phyloP scores from a whole-genome alignment of 2,113 vertebrate species.

The Scomber japonicus region DNA sequence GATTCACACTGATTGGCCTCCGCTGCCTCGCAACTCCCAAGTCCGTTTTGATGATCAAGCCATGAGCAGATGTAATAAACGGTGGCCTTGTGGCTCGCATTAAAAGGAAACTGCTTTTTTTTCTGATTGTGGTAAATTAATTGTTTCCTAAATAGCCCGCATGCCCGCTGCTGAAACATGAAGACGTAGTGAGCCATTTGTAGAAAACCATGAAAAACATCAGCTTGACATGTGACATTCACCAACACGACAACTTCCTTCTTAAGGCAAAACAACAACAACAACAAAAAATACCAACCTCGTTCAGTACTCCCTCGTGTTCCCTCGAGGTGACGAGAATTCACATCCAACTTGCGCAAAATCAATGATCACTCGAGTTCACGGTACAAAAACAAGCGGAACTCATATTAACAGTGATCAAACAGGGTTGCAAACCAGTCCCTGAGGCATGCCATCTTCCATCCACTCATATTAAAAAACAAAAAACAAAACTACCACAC shows the following conservation, averaged over 20 bases:
- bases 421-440: conserved; percentile 63
- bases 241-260: conserved; percentile 18
- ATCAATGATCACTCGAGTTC: conserved; percentile 69
- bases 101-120: not conserved
- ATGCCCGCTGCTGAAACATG: not conserved
- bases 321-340: conserved; percentile 42
- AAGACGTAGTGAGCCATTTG: not conserved
- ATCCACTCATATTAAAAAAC: conserved; percentile 35
- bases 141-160: not conserved
- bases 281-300: not conserved
- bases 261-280: not conserved
- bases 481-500: conserved; percentile 19
- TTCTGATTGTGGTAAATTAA: conserved; percentile 24
- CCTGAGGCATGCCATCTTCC: conserved; percentile 60
- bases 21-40: not conserved
- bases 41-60: conserved; percentile 29
- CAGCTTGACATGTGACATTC: not conserved
- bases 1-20: conserved; percentile 3
- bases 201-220: conserved; percentile 22
- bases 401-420: conserved; percentile 69
- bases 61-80: conserved; percentile 16
- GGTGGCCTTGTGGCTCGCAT: not conserved
- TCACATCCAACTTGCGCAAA: conserved; percentile 54
- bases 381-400: conserved; percentile 53
- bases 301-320: conserved; percentile 6